Base-by-base conservation (phyloP, 1,140 invertebrate species). In the Laupala kohalensis region DNA sequence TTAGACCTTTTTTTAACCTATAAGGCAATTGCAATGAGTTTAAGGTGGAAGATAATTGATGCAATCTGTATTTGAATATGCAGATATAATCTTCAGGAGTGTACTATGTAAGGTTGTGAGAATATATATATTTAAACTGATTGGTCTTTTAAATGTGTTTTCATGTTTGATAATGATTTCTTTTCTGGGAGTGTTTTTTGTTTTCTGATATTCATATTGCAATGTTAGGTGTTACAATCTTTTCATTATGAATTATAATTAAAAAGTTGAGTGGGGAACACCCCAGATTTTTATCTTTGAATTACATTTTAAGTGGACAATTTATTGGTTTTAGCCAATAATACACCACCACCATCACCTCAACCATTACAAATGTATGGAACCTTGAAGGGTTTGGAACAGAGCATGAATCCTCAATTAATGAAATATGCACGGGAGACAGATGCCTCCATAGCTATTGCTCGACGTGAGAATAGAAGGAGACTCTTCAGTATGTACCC, bases 351-450 rank as follows among this genome's bases (percentile, higher is more conserved):
- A 62, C 85, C 86, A 19, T 85, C 85, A 28, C 85, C 86, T 26
- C 79, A 79, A 73, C 82, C 79, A 73, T 77, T 78, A 74, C 70
- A 78, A 76, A 77, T 80, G 72, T 85, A 84, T 81, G 92, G 92
- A 6, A 94, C 93, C 0, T 79, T 94, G 0, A 92, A 93, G 78
- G 91, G 92, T 1, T 80, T 95, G 27, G 93, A 95, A 77, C 91
- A 95, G 76, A 94, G 91, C 75, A 91, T 95, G 86, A 95, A 95
- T 82, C 93, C 93, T 5, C 90, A 94, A 77, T 80, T 96, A 29
- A 92, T 92, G 77, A 92, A 92, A 79, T 96, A 96, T 80, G 90
- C 93, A 0, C 83, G 92, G 67, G 95, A 97, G 83, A 95, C 93
- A 0, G 93, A 95, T 77, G 86, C 88, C 27, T 92, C 92, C 27